Conservation (phyloP, 2,113 vertebrate genomes). For the Guaruba guarouba region DNA sequence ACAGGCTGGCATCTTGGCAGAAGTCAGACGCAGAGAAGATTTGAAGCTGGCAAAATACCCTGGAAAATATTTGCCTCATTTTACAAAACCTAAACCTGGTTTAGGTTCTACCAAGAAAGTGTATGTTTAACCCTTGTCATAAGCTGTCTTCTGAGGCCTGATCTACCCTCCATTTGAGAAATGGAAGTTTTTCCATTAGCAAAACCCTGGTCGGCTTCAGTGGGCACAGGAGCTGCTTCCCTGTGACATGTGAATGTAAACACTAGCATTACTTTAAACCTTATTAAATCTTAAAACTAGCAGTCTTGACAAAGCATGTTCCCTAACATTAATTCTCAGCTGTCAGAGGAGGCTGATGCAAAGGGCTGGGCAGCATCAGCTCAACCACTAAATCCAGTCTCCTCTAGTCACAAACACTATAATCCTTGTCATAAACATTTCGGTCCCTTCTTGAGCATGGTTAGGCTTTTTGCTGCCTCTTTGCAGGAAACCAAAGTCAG, state of each 20-base stretch:
- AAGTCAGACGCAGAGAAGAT: neutral
- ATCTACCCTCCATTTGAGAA: neutral
- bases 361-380: neutral
- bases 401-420: neutral
- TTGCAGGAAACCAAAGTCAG: neutral
- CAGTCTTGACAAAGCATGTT: neutral
- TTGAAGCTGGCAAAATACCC: neutral
- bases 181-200: neutral
- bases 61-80: neutral
- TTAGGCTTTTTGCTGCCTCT: neutral
- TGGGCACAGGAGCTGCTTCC: neutral
- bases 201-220: neutral
- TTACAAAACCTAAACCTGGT: neutral
- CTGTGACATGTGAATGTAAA: neutral
- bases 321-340: neutral
- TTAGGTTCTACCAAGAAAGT: neutral
- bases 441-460: neutral
- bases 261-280: neutral
- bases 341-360: neutral
- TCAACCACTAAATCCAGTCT: neutral
- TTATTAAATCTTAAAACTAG: neutral
- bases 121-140: neutral
- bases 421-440: neutral
- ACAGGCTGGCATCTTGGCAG: neutral
- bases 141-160: neutral